Base-by-base conservation (phyloP, 2,113 vertebrate genomes). In the Sarotherodon lohbergeri region DNA sequence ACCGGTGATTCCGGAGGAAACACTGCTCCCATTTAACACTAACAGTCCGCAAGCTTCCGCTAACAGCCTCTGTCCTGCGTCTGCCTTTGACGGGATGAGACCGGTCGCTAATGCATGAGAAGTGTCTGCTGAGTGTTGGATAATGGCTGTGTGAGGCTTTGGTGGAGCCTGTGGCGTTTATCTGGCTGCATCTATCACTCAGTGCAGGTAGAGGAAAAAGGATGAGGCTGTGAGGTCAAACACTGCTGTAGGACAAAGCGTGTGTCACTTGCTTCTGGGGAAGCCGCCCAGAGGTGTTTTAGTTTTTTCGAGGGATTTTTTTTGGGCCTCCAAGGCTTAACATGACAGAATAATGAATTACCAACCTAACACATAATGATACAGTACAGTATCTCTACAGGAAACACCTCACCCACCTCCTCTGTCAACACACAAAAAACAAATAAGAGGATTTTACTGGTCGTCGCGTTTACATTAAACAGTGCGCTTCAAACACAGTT, bases 1-100 rank as follows among this genome's bases (percentile, higher is more conserved):
- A 87, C 87, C n/a, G 4, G 50, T 82, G 73, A 91, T 90, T 91
- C 93, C 57, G 57, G 86, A 91, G 84, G 92, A 95, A 93, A 89
- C 84, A 12, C 9, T 56, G 88, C 85, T 89, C 80, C 82, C 41
- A 87, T 92, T 94, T 91, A 94, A 94, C 90, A 91, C 87, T 89
- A 92, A 94, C 87, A 94, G 87, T 88, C 76, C 1, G 11, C 63
- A 14, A 2, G 85, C 88, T 93, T 91, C 92, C 91, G 80, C 88
- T 82, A 88, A 92, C 83, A 88, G 82, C 84, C 80, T 87, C 86
- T 89, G 90, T 87, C 61, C 85, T 55, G 55, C 36, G 68, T 93
- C 89, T 89, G 88, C 29, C 80, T 88, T 81, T 91, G 89, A 89
- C 79, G 17, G 84, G 68, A 85, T 39, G 89, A 81, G 86, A 29